Evolutionary conservation across 1,140 invertebrate species (phyloP).

Genomic region (Metopolophium dirhodum): DNA sequence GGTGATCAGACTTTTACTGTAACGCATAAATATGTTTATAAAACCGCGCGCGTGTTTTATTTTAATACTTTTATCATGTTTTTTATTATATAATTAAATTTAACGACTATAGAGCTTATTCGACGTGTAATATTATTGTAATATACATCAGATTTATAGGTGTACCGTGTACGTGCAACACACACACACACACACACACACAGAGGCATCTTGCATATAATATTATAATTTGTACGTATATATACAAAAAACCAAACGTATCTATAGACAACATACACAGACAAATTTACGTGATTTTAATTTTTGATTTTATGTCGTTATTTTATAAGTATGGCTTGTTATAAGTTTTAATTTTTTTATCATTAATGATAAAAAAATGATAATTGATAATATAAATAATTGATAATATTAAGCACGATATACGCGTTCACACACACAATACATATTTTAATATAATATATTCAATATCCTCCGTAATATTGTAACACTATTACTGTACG

Average conservation of each 20-base stretch:
- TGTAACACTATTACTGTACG: background rate
- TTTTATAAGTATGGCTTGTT: background rate
- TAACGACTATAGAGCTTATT: background rate
- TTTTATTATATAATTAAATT: slow-evolving; percentile 30
- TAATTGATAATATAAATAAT: no score
- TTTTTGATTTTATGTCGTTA: background rate
- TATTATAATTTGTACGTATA: background rate
- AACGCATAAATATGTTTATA: slow-evolving; percentile 19
- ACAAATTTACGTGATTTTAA: background rate
- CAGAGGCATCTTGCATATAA: background rate
- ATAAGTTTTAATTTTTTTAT: background rate
- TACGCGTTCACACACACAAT: background rate
- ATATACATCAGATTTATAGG: slow-evolving; percentile 30
- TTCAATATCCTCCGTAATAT: background rate
- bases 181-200: background rate
- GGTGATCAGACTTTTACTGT: background rate
- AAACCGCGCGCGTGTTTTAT: background rate
- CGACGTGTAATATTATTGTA: background rate
- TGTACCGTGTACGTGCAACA: background rate
- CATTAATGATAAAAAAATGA: no score
- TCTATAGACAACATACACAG: background rate
- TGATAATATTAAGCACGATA: background rate
- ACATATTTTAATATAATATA: background rate
- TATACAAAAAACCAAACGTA: background rate
- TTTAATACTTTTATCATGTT: background rate